phyloP scores from a whole-genome alignment of 1,140 invertebrate species.

The Drosophila trapezifrons region DNA sequence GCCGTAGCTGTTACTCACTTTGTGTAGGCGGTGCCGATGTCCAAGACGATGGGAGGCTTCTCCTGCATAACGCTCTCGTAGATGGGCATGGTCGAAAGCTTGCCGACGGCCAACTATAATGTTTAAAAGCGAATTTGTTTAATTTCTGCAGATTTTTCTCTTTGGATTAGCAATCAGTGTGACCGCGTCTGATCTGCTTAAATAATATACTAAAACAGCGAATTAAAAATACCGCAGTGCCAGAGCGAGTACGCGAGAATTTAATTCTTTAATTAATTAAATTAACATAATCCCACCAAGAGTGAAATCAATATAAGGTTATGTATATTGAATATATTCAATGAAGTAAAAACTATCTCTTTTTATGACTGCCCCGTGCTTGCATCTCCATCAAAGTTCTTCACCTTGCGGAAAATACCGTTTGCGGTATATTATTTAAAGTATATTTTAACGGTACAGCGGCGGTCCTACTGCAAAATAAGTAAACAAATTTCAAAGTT shows the following conservation, averaged over 20 bases:
- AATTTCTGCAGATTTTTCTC: not conserved
- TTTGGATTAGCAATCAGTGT: not conserved
- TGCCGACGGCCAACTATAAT: not conserved
- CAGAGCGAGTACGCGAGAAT: not conserved
- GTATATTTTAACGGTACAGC: not conserved
- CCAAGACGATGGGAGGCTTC: constrained; percentile 94
- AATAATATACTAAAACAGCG: not conserved
- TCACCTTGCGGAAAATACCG: not conserved
- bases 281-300: not conserved
- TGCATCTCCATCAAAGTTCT: not conserved
- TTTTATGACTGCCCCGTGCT: not conserved
- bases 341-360: fast-evolving
- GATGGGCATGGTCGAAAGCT: constrained; percentile 85
- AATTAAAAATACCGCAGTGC: not conserved
- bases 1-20: constrained; percentile 88
- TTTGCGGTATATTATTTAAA: not conserved
- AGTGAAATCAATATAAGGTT: not conserved
- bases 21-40: constrained; percentile 96
- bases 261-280: no score
- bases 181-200: not conserved
- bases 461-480: not conserved
- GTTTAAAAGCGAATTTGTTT: not conserved
- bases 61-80: constrained; percentile 93
- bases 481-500: constrained; percentile 1
- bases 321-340: no score